Percentiles rank a stretch among this genome's conserved stretches.
Conservation (phyloP, 2,113 vertebrate species). For the Melanotaenia duboulayi region DNA sequence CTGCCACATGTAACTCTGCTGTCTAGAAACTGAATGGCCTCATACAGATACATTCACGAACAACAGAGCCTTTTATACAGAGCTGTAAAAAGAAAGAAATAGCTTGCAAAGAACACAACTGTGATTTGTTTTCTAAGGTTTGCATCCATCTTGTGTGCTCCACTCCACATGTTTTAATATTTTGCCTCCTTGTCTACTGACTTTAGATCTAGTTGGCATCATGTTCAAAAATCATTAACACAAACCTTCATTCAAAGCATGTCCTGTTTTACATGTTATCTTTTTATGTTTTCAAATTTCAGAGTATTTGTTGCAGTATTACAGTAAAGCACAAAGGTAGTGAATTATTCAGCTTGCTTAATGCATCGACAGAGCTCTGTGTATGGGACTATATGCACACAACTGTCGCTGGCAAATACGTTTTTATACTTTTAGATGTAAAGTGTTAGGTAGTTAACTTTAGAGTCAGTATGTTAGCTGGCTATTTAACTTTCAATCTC, state of each 20-base stretch:
- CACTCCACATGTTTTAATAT: neutral
- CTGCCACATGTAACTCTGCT: neutral
- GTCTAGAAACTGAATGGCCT: neutral
- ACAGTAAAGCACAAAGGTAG: too few relatives aligned
- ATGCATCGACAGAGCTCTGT: neutral
- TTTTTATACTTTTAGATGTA: too few relatives aligned
- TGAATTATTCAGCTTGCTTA: neutral
- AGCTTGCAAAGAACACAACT: too few relatives aligned
- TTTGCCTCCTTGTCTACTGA: too few relatives aligned
- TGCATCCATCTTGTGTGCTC: neutral
- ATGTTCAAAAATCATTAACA: neutral
- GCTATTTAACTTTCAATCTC: neutral
- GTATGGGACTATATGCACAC: neutral
- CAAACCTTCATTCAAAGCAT: neutral
- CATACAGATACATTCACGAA: neutral
- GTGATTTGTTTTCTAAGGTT: too few relatives aligned
- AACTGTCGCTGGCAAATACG: neutral
- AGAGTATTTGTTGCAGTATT: too few relatives aligned
- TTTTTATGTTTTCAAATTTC: neutral
- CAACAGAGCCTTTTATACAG: neutral
- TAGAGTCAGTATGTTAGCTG: too few relatives aligned
- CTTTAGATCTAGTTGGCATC: too few relatives aligned
- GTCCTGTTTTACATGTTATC: neutral
- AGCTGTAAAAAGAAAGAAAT: neutral
- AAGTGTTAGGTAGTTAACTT: too few relatives aligned